phyloP scores from a whole-genome alignment of 2,888 invertebrate species.

The Neoaliturus tenellus region DNA sequence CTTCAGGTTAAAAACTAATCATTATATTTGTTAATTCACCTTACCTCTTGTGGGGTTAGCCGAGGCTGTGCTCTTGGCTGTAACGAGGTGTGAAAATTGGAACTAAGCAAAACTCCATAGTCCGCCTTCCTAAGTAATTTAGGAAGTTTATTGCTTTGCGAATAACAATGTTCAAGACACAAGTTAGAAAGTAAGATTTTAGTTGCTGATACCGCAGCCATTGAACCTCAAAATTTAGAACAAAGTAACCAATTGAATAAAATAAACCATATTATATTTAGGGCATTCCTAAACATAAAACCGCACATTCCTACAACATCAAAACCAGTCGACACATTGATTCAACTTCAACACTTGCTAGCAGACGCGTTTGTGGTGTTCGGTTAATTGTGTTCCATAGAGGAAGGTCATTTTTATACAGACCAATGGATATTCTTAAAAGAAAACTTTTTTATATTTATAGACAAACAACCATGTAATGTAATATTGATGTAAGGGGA shows the following conservation, averaged over 20 bases:
- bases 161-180: constrained; percentile 48
- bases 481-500: too few species aligned
- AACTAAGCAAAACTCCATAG: constrained; percentile 24
- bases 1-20: too few species aligned
- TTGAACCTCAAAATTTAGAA: constrained; percentile 4
- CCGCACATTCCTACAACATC: too few species aligned
- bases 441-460: too few species aligned
- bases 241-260: background rate
- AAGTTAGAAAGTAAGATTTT: constrained; percentile 54
- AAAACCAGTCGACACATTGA: too few species aligned
- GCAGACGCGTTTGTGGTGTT: too few species aligned
- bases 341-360: too few species aligned
- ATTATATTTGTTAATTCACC: background rate
- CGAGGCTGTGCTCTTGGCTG: constrained; percentile 66
- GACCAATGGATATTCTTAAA: too few species aligned
- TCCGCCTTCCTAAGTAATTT: constrained; percentile 15
- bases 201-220: constrained; percentile 50
- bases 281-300: background rate
- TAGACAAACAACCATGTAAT: too few species aligned
- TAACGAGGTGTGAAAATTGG: constrained; percentile 48
- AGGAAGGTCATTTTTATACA: too few species aligned
- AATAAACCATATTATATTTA: background rate
- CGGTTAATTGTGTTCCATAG: too few species aligned
- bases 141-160: constrained; percentile 46
- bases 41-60: constrained; percentile 73